These are phyloP conservation scores for Rhabdornis inornatus DNA, from an alignment of 2,113 vertebrate genomes.

Conservation along the genomic window DNA sequence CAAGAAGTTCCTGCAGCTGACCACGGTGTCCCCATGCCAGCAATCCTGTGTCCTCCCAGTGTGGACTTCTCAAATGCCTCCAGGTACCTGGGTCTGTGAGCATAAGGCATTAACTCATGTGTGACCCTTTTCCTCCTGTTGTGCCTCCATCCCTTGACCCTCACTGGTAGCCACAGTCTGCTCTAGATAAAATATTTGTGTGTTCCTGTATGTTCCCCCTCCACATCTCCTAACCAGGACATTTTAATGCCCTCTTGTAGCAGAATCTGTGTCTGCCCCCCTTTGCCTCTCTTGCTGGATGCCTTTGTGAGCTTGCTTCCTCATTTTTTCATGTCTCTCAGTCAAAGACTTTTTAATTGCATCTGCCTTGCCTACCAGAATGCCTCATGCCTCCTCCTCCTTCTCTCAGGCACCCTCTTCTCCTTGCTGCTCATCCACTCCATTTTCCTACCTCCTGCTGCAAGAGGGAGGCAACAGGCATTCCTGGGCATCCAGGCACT, in stretches of 20 bases:
- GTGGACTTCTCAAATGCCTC: background rate
- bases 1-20: background rate
- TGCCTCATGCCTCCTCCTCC: background rate
- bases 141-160: background rate
- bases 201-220: background rate
- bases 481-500: accelerated
- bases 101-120: background rate
- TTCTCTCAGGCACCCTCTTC: background rate
- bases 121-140: background rate
- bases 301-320: background rate
- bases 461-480: background rate
- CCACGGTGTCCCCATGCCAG: background rate
- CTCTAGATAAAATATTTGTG: background rate
- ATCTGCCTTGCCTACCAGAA: background rate
- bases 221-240: background rate
- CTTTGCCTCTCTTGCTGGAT: background rate
- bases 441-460: background rate
- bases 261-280: background rate
- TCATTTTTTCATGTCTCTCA: background rate
- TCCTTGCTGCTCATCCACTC: background rate
- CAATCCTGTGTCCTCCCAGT: background rate
- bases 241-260: background rate
- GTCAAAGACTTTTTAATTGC: background rate
- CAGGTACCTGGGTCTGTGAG: background rate
- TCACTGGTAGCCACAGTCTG: background rate